Conservation (phyloP, 1,140 invertebrate species). For the Tetragonula clypearis region DNA sequence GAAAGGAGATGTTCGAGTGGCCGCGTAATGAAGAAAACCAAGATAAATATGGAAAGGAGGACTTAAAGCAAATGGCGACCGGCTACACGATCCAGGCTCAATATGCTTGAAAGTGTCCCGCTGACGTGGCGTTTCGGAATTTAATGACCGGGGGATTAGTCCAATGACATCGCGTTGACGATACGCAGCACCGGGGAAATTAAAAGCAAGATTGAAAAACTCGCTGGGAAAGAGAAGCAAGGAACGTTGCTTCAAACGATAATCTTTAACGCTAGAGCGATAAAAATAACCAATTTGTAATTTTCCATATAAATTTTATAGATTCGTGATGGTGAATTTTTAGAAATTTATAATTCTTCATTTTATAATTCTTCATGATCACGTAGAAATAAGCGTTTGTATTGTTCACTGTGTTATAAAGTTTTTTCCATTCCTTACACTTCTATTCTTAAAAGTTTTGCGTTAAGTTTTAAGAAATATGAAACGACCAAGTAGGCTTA, state of each 20-base stretch:
- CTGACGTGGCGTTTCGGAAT: constrained; percentile 76
- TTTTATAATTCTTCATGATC: too few species aligned
- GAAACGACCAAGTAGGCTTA: constrained; percentile 33
- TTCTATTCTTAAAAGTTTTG: not conserved
- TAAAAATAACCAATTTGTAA: too few species aligned
- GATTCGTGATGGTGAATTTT: too few species aligned
- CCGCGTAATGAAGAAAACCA: constrained; percentile 65
- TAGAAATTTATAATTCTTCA: too few species aligned
- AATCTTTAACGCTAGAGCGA: not conserved
- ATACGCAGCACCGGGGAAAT: not conserved
- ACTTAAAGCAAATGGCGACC: constrained; percentile 73
- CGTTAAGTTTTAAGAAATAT: not conserved
- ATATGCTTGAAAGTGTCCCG: constrained; percentile 78
- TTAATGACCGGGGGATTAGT: constrained; percentile 70
- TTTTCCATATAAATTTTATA: too few species aligned
- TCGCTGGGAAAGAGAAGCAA: not conserved
- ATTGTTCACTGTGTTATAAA: too few species aligned
- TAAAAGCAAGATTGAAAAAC: constrained; percentile 3
- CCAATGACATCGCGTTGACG: constrained; percentile 42
- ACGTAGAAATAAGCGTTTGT: too few species aligned
- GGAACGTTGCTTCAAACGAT: not conserved
- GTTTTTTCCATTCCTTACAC: too few species aligned
- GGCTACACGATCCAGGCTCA: constrained; percentile 66
- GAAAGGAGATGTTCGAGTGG: constrained; percentile 54
- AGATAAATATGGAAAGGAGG: constrained; percentile 77